phyloP scores from a whole-genome alignment of 2,113 vertebrate genomes.

The Pluvianellus socialis region DNA sequence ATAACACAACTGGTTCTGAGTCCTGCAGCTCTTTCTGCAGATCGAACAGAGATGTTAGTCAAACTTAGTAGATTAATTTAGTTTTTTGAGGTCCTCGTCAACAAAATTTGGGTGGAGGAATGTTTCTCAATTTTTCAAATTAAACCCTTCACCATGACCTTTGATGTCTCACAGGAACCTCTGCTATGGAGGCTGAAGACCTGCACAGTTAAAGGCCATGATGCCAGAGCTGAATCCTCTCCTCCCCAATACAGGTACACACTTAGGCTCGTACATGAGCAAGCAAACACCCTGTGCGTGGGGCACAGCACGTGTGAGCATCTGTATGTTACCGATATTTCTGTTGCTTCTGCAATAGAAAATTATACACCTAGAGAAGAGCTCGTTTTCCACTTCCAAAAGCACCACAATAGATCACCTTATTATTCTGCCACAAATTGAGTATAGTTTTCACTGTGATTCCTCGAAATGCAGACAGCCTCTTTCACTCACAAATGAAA shows the following conservation, averaged over 20 bases:
- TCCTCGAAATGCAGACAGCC: slow-evolving; percentile 20
- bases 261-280: neutral
- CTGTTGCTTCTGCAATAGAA: neutral
- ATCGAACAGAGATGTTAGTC: neutral
- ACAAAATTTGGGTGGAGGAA: neutral
- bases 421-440: slow-evolving; percentile 43
- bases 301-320: fast-evolving
- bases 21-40: neutral
- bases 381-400: slow-evolving; percentile 49
- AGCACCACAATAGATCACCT: slow-evolving; percentile 38
- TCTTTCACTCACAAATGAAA: slow-evolving; percentile 50
- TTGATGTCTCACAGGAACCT: neutral
- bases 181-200: neutral
- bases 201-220: neutral
- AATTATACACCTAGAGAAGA: neutral
- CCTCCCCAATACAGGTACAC: neutral
- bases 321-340: neutral
- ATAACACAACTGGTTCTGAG: neutral
- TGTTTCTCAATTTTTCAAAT: neutral
- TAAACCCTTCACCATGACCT: neutral
- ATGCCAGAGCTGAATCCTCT: neutral
- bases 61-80: neutral
- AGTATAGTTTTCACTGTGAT: slow-evolving; percentile 17
- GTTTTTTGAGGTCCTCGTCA: neutral
- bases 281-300: neutral